Base-by-base conservation (phyloP, 2,797 vertebrate species). In the Notolepis coatsorum region DNA sequence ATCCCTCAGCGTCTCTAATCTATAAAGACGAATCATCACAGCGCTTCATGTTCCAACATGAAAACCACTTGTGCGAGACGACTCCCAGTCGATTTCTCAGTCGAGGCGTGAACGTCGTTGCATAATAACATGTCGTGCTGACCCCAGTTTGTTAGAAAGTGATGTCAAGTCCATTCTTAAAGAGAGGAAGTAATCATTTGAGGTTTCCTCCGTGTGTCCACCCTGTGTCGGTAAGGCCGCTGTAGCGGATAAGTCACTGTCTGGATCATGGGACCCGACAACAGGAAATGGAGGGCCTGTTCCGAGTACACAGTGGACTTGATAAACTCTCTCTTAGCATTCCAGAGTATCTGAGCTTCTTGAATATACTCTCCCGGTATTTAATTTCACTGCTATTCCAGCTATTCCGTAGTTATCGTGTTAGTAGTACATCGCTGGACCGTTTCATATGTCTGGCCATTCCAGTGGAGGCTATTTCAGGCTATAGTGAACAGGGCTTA, bases 111-210 rank as follows among this genome's bases (percentile, higher is more conserved):
- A 28, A 71, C n/a, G 17, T 17, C 43, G 18, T 82, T 72, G 56
- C 67, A 52, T 65, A 74, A 72, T 61, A 24, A 64, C 66, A 60
- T 76, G 77, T 80, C 83, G 69, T 52, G 69, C 64, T 73, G 53
- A 70, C 52, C 15, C 20, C 13, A 0, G 17, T 60, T 59, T 71
- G 64, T 68, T 71, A 79, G 64, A 87, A 86, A 77, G 79, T 84
- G 77, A 84, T 84, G 83, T 82, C 67, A 71, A n/a, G 73, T 48
- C 80, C 72, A 76, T 90, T 88, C 86, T 82, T 82, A 79, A 78
- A 84, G 58, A 59, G 71, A 56, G 83, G 86, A 93, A 90, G 80
- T 42, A 59, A 77, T 86, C 56, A 61, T 80, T 82, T 77, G 56
- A 61, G 73, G 76, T 89, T 92, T 91, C 87, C 90, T n/a, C n/a